Evolutionary conservation across 2,888 invertebrate genomes (phyloP).

Genomic region (Chaitophorus viminalis): DNA sequence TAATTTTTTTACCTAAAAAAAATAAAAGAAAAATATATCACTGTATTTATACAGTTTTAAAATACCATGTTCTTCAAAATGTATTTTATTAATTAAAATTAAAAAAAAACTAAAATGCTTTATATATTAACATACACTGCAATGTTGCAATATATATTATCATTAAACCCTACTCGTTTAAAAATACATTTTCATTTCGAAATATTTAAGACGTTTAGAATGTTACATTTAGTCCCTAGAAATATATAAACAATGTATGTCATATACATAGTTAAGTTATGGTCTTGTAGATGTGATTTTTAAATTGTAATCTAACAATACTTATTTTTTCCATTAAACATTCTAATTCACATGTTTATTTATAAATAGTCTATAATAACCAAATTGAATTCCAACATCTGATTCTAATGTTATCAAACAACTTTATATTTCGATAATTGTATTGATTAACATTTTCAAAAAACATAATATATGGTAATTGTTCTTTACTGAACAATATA

Average conservation of each 20-base stretch:
- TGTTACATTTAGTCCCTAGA: neutral
- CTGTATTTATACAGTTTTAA: too few species aligned
- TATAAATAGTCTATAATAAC: too few species aligned
- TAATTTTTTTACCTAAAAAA: too few species aligned
- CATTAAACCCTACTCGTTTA: neutral
- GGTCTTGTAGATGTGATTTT: neutral
- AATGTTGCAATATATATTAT: neutral
- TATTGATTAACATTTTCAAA: too few species aligned
- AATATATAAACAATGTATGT: neutral
- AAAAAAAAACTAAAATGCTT: neutral
- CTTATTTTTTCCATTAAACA: neutral
- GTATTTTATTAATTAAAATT: neutral
- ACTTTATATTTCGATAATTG: too few species aligned
- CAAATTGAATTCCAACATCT: too few species aligned
- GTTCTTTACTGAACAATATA: too few species aligned
- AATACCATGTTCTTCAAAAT: neutral
- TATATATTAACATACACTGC: neutral
- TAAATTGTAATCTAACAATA: neutral
- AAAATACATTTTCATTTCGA: neutral
- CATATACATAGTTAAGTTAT: neutral
- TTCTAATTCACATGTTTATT: too few species aligned
- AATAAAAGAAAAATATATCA: too few species aligned
- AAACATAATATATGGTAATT: too few species aligned
- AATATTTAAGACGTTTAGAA: neutral
- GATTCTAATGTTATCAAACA: too few species aligned